Evolutionary conservation across 2,797 vertebrate genomes (phyloP).

Genomic region (Enteromius mattozi): DNA sequence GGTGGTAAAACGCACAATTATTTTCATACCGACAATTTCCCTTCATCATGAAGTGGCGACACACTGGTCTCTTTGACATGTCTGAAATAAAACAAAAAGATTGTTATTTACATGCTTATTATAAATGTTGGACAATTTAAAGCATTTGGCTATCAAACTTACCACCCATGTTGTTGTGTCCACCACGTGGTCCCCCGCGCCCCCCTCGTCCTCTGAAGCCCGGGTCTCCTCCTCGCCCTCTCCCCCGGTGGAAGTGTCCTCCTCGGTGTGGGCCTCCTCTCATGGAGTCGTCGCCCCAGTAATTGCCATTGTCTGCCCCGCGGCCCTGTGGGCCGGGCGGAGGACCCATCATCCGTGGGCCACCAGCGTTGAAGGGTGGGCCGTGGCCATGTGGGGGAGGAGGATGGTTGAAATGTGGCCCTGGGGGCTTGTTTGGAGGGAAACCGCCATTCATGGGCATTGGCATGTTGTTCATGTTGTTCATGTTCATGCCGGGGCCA

Average conservation of each 20-base stretch:
- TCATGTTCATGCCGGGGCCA: constrained; percentile 78
- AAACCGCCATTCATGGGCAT: constrained; percentile 87
- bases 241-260: constrained; percentile 83
- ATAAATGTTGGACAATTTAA: not conserved
- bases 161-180: constrained; percentile 85
- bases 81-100: constrained; percentile 71
- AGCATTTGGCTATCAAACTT: constrained; percentile 43
- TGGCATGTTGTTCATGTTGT: constrained; percentile 77
- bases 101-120: not conserved
- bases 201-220: constrained; percentile 86
- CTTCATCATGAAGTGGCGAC: constrained; percentile 96
- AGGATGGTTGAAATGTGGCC: constrained; percentile 84
- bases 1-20: constrained; percentile 95
- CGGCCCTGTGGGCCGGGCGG: constrained; percentile 82
- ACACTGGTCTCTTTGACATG: constrained; percentile 90
- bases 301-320: constrained; percentile 81
- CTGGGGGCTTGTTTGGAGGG: constrained; percentile 83
- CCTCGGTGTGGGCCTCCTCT: constrained; percentile 82
- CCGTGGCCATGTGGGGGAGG: constrained; percentile 86
- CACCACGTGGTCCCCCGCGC: constrained; percentile 84
- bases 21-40: constrained; percentile 94
- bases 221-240: constrained; percentile 85
- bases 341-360: constrained; percentile 88
- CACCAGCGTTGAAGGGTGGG: constrained; percentile 74
- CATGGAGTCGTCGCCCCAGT: constrained; percentile 87